phyloP scores from a whole-genome alignment of 2,797 vertebrate genomes.

The Lepilemur septentrionalis region DNA sequence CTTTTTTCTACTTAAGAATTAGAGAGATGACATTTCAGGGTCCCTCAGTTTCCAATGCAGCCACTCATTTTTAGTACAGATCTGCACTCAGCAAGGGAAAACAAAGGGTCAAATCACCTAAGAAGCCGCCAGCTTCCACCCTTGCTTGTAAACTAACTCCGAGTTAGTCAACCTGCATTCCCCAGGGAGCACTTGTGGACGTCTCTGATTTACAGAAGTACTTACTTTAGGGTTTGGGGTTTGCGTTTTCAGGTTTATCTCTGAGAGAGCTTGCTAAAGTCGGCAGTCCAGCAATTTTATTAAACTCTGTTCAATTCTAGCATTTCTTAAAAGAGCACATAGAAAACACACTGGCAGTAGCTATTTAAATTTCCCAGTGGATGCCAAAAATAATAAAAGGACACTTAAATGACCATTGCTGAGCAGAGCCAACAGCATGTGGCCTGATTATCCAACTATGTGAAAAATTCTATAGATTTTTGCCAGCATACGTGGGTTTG shows the following conservation, averaged over 20 bases:
- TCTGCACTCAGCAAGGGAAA: background rate
- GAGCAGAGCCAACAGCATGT: slow-evolving; percentile 61
- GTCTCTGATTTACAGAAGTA: background rate
- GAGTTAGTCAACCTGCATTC: background rate
- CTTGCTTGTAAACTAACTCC: slow-evolving; percentile 32
- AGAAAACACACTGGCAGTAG: slow-evolving; percentile 59
- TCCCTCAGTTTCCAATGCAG: background rate
- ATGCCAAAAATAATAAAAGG: slow-evolving; percentile 73
- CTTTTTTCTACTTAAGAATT: background rate
- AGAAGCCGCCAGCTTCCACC: background rate
- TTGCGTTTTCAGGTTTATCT: slow-evolving; percentile 69
- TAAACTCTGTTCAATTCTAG: slow-evolving; percentile 70
- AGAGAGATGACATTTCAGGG: background rate
- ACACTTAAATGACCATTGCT: slow-evolving; percentile 68
- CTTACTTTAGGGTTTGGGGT: slow-evolving; percentile 35
- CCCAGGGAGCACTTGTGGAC: background rate
- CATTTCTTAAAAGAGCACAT: slow-evolving; percentile 64
- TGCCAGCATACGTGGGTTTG: background rate
- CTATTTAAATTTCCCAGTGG: slow-evolving; percentile 69
- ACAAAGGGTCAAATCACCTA: background rate
- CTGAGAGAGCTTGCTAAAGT: slow-evolving; percentile 52
- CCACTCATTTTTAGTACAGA: background rate
- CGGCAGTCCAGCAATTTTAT: slow-evolving; percentile 72
- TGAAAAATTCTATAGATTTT: slow-evolving; percentile 58
- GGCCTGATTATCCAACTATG: slow-evolving; percentile 48